These are phyloP conservation scores for Gymnorhina tibicen DNA, from an alignment of 2,113 vertebrate species.

Conservation along the genomic window DNA sequence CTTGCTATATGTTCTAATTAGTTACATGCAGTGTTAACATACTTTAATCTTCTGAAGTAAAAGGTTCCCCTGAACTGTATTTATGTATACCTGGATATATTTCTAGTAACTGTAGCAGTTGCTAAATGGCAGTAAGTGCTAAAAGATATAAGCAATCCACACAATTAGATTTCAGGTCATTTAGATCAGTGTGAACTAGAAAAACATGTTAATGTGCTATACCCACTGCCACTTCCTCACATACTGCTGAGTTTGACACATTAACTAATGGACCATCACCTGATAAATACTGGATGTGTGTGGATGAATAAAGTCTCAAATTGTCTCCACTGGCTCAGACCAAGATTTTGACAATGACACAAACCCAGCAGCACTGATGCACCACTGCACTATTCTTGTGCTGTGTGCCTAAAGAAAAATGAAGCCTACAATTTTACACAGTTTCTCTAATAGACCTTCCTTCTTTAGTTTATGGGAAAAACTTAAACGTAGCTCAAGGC, in stretches of 20 bases:
- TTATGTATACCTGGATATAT: neutral
- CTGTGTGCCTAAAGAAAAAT: neutral
- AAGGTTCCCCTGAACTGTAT: neutral
- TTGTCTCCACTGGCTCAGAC: neutral
- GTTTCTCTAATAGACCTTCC: neutral
- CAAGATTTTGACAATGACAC: neutral
- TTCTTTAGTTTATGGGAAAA: neutral
- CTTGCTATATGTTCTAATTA: conserved; percentile 19
- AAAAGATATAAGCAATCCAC: conserved; percentile 11
- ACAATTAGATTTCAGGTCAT: conserved; percentile 34
- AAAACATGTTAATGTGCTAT: conserved; percentile 20
- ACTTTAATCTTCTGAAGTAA: conserved; percentile 9
- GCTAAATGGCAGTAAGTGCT: neutral
- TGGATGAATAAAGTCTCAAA: neutral
- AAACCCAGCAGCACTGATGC: neutral
- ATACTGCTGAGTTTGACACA: conserved; percentile 36
- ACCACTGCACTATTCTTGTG: neutral
- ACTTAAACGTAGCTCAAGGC: neutral
- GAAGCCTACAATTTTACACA: neutral
- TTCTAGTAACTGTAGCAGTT: neutral
- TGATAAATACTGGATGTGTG: neutral
- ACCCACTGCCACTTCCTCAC: neutral
- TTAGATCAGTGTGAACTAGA: conserved; percentile 22
- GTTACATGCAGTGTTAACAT: neutral
- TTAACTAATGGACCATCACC: conserved; percentile 22